These are phyloP conservation scores for Epinephelus awoara DNA, from an alignment of 2,797 vertebrate species.

Conservation along the genomic window DNA sequence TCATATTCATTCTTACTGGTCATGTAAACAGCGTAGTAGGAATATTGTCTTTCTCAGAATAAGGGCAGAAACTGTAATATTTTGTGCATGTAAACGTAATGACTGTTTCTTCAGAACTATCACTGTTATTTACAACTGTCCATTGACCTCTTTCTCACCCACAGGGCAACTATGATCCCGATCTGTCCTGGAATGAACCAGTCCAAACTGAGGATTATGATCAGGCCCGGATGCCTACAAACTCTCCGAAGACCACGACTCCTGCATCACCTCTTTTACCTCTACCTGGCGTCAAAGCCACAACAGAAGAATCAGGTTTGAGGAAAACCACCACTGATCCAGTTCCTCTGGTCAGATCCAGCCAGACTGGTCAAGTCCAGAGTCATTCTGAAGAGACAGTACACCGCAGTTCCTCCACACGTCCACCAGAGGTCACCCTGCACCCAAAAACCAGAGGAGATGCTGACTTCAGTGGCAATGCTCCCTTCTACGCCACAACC, in stretches of 20 bases:
- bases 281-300: constrained; percentile 69
- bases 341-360: constrained; percentile 30
- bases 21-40: too few species aligned
- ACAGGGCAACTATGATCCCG: constrained; percentile 68
- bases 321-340: constrained; percentile 51
- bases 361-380: constrained; percentile 11
- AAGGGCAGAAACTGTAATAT: too few species aligned
- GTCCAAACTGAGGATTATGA: constrained; percentile 55
- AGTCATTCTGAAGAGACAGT: constrained; percentile 21
- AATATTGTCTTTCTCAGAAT: too few species aligned
- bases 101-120: too few species aligned
- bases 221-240: constrained; percentile 46
- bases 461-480: constrained; percentile 36
- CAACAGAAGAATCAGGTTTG: constrained; percentile 35
- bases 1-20: too few species aligned
- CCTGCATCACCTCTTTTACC: constrained; percentile 67
- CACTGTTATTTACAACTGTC: neutral
- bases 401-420: constrained; percentile 20
- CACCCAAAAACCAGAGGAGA: constrained; percentile 26
- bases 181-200: constrained; percentile 63
- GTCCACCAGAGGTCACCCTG: constrained; percentile 44
- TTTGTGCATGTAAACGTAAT: too few species aligned
- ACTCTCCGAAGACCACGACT: constrained; percentile 64
- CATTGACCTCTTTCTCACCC: constrained; percentile 24
- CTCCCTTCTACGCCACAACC: constrained; percentile 39